Conservation (phyloP, 2,888 invertebrate species). For the Cephonodes hylas region DNA sequence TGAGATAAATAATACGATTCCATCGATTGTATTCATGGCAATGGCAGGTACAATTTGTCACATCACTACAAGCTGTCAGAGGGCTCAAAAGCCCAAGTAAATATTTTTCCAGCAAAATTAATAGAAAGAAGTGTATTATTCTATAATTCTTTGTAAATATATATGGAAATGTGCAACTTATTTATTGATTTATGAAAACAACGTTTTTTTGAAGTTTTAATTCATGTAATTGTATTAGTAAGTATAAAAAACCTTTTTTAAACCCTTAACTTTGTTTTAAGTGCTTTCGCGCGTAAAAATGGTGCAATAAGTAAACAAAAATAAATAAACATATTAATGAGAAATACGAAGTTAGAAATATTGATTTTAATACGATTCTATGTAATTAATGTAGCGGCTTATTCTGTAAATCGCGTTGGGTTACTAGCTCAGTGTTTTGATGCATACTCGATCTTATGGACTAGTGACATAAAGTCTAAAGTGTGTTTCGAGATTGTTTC, state of each 20-base stretch:
- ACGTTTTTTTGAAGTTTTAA: not conserved
- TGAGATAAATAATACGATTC: too few species aligned
- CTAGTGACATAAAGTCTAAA: conserved; percentile 39
- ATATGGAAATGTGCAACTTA: conserved; percentile 3
- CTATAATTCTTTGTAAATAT: conserved; percentile 21
- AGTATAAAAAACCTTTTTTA: conserved; percentile 25
- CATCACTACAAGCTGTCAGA: conserved; percentile 2
- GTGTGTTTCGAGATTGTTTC: conserved; percentile 28
- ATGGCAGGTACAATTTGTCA: not conserved
- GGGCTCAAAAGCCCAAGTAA: conserved; percentile 20
- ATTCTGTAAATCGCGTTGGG: conserved; percentile 58
- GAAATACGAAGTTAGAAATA: conserved; percentile 18
- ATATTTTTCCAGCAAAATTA: conserved; percentile 17
- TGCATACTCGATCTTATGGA: conserved; percentile 45
- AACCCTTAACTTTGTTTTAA: conserved; percentile 41
- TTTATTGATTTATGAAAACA: not conserved
- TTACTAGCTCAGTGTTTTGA: conserved; percentile 33
- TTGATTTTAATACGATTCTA: conserved; percentile 37
- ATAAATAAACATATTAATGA: conserved; percentile 18
- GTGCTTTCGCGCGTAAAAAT: conserved; percentile 53
- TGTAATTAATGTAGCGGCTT: conserved; percentile 51
- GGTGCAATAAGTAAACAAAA: conserved; percentile 35
- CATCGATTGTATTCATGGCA: not conserved
- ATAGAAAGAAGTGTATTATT: not conserved
- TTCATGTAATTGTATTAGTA: conserved; percentile 31